Percentiles rank a stretch among this genome's conserved stretches.
Conservation (phyloP, 2,888 invertebrate species). For the Pherbina coryleti region DNA sequence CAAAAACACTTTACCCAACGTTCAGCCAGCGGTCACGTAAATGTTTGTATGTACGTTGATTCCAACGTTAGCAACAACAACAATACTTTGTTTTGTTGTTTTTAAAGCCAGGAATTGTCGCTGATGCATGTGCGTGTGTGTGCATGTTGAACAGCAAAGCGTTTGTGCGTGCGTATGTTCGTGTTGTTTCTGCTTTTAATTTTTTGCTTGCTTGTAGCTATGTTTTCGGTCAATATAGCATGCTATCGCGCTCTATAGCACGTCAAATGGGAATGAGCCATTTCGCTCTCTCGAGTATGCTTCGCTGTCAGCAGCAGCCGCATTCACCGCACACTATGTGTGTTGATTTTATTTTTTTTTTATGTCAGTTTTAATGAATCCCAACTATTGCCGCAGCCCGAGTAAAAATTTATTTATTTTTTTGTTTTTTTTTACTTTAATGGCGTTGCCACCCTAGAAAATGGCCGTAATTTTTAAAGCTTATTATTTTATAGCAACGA, state of each 20-base stretch:
- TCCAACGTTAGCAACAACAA: background rate
- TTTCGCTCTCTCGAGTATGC: background rate
- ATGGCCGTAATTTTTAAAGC: constrained; percentile 21
- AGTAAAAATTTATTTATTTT: background rate
- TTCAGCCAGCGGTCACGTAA: constrained; percentile 22
- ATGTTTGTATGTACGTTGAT: background rate
- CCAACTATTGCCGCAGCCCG: constrained; percentile 22
- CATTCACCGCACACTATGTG: too few species aligned
- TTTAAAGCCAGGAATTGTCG: background rate
- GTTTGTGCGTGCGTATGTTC: background rate
- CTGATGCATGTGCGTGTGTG: constrained; percentile 3
- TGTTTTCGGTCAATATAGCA: background rate
- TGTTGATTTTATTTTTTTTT: too few species aligned
- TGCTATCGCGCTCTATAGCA: background rate
- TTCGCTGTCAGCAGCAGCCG: too few species aligned
- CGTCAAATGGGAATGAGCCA: background rate
- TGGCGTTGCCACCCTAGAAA: constrained; percentile 34
- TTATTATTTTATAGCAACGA: constrained; percentile 23
- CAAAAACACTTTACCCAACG: constrained; percentile 8
- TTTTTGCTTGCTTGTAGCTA: background rate
- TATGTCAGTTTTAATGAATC: constrained; percentile 15
- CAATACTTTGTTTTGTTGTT: constrained; percentile 9
- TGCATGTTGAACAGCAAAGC: background rate
- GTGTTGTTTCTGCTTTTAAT: background rate
- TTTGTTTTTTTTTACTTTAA: too few species aligned